Base-by-base conservation (phyloP, 1,140 invertebrate genomes). In the Phortica variegata region DNA sequence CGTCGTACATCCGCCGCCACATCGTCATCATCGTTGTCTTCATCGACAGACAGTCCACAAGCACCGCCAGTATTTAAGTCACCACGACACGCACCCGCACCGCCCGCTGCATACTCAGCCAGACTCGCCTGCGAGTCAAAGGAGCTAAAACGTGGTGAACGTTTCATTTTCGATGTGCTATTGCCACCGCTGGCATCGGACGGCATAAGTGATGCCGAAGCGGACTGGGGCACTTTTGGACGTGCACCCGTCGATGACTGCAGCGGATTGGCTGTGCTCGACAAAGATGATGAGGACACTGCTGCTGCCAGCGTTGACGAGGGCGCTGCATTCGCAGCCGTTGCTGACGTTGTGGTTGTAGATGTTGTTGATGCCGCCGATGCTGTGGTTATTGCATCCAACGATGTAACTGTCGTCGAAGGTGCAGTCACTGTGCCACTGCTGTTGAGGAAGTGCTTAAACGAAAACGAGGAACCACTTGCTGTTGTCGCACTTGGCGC, bases 361-460 rank as follows among this genome's bases (percentile, higher is more conserved):
- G 36, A 32, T 19, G 26, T 16, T 19, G 18, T 47, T 45, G 19
- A 29, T 16, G 23, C 33, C 7, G 13, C 42, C 21, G 19, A 49
- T 2, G 49, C 37, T 4, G 44, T 23, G 16, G 41, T 45, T 26
- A 36, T 32, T 0, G 60, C 49, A 34, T 73, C 69, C 37, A 73
- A 43, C 6, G 66, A 71, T 2, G 71, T 74, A 1, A 74, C 70
- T 23, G 70, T 73, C 33, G 61, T 73, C 9, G 63, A 66, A 4
- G 71, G 66, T n/a, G 71, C 66, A 1, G 61, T 73, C 9, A 65
- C 50, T 9, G 65, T 65, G 38, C 61, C 54, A 32, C 65, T 61
- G 48, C 61, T 69, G 33, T 58, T 69, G 55, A 90, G 66, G 69
- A 90, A 90, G 68, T 90, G 88, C 69, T 88, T 87, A 63, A 91